Base-by-base conservation (phyloP, 2,113 vertebrate species). In the Anhinga rufa region DNA sequence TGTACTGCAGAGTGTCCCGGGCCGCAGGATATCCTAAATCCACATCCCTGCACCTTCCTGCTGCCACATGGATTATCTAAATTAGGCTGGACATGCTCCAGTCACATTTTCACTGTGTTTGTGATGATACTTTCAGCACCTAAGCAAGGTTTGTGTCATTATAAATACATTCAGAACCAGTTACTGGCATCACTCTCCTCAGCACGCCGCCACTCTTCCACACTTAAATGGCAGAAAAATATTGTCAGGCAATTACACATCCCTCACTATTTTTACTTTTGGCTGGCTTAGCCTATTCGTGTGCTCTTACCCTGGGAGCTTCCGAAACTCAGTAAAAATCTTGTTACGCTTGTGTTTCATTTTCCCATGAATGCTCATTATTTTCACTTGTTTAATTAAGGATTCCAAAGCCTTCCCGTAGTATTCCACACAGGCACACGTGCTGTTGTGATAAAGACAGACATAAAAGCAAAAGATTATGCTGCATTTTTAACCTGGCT, bases 341-440 rank as follows among this genome's bases (percentile, higher is more conserved):
- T 97, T 99, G 97, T 99, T 99, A 22, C 99, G 98, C 32, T 99
- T 99, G 70, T 98, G 91, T 38, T 99, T 99, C 99, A 99, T 99
- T 93, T 99, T 99, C 22, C 99, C 99, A 0, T 99, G 99, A 94
- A 99, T 99, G 95, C 98, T 99, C 98, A 98, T 97, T 65, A 99
- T 97, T 32, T 85, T 92, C 76, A 98, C 98, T n/a, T 98, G 98
- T 90, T 98, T 99, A 58, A 99, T 84, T 65, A 99, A 97, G 15
- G 82, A 94, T 92, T 99, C 98, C 96, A 99, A 97, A 17, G 99
- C 99, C 87, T 98, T 98, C n/a, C 99, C 99, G 4, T 98, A 99
- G 94, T 99, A 99, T 48, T 99, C 99, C 96, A 99, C 99, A 3
- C 99, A 99, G 14, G 99, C 99, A 48, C 99, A 99, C 0, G 99